phyloP scores from a whole-genome alignment of 2,797 vertebrate genomes.

The Antennarius maculatus region DNA sequence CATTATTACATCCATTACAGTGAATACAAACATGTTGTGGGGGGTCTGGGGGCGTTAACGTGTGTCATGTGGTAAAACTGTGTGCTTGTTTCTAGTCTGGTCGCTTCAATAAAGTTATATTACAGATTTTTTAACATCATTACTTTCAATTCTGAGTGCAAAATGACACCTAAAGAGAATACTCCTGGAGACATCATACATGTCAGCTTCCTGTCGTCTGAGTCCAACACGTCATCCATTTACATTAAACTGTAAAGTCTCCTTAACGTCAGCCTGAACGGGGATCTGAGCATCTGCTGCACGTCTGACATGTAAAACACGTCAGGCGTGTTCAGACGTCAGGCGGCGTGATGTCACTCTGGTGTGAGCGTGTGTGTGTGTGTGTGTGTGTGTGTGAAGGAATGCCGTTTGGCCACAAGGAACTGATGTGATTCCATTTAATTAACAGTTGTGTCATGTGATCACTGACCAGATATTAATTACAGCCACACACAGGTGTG shows the following conservation, averaged over 20 bases:
- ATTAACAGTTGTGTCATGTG: conserved; percentile 72
- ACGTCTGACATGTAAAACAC: conserved; percentile 30
- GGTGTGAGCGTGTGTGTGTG: conserved; percentile 9
- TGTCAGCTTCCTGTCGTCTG: conserved; percentile 9
- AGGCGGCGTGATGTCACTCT: conserved; percentile 36
- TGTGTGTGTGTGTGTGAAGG: too few species aligned
- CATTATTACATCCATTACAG: too few species aligned
- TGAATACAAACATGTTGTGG: too few species aligned
- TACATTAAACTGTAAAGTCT: conserved; percentile 31
- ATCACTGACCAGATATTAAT: conserved; percentile 67
- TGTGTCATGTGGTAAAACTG: too few species aligned
- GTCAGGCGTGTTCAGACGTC: conserved; percentile 38
- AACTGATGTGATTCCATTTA: conserved; percentile 71
- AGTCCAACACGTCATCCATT: conserved; percentile 19
- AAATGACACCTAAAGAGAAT: too few species aligned
- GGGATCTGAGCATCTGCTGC: conserved; percentile 49
- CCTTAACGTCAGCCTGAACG: conserved; percentile 39
- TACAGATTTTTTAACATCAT: too few species aligned
- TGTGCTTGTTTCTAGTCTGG: too few species aligned
- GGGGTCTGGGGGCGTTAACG: too few species aligned
- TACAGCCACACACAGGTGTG: conserved; percentile 38
- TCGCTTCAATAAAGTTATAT: too few species aligned
- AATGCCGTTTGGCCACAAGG: conserved; percentile 72
- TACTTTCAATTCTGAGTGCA: too few species aligned
- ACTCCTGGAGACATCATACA: background rate